Conservation (phyloP, 2,888 invertebrate species). For the Opisthograptis luteolata region DNA sequence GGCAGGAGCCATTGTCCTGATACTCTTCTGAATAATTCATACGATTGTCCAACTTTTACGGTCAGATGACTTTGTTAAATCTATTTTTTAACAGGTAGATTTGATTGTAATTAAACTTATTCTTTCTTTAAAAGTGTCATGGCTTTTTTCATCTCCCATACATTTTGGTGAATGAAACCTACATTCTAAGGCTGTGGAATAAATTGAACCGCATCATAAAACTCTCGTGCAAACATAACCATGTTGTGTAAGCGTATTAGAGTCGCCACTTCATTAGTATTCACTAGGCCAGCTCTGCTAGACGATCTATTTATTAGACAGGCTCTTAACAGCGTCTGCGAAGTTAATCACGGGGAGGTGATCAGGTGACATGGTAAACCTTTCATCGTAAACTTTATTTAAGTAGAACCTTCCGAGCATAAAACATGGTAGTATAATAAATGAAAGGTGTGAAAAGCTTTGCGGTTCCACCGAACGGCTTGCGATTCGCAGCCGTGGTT, state of each 20-base stretch:
- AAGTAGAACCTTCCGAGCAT: constrained; percentile 7
- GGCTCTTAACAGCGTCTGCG: constrained; percentile 34
- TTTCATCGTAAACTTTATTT: constrained; percentile 11
- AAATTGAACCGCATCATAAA: too few relatives aligned
- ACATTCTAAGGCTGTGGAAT: too few relatives aligned
- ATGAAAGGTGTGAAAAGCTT: constrained; percentile 12
- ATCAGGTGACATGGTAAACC: constrained; percentile 10
- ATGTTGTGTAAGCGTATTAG: too few relatives aligned
- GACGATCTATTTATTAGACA: constrained; percentile 42
- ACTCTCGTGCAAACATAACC: too few relatives aligned
- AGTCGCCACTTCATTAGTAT: neutral
- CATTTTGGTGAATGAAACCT: too few relatives aligned
- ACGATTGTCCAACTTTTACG: constrained; percentile 52
- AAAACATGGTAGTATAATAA: constrained; percentile 8
- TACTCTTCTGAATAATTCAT: constrained; percentile 62
- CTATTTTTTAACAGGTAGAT: constrained; percentile 54
- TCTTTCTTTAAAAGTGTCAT: too few relatives aligned
- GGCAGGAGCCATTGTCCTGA: constrained; percentile 59
- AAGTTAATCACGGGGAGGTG: constrained; percentile 10
- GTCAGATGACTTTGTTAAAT: constrained; percentile 24
- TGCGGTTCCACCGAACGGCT: neutral
- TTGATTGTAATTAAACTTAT: constrained; percentile 27
- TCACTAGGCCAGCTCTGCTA: neutral
- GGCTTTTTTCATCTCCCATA: too few relatives aligned
- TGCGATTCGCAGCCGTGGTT: constrained; percentile 7